Base-by-base conservation (phyloP, 2,113 vertebrate species). In the Pogona vitticeps region DNA sequence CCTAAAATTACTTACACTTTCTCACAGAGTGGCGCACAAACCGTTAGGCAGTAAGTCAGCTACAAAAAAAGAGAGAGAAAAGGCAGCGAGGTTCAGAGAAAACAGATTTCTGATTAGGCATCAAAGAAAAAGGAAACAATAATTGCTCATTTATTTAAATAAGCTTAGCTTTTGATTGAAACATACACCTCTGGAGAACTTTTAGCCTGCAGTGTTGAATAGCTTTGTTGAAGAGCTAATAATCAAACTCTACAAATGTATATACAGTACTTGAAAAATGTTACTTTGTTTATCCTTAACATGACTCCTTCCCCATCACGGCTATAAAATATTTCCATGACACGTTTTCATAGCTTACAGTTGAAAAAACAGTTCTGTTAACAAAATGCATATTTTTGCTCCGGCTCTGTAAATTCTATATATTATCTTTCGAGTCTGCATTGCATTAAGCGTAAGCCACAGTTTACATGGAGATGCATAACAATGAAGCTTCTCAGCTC, bases 141-240 rank as follows among this genome's bases (percentile, higher is more conserved):
- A 80, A 76, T 70, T 90, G 14, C 82, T 90, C 79, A 76, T 90
- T 90, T 91, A 88, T 93, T 92, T 76, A 92, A 92, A 67, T 58
- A 91, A 80, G 28, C 78, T 92, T 93, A 91, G 80, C 8, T 91
- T 91, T 92, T 89, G 77, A 80, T 88, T 89, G 91, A 92, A 93
- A 85, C 2, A 38, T 89, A 83, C 83, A 75, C 63, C 88, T 68
- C 46, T 90, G 76, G 84, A 91, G 76, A 81, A 58, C 61, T 71
- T 94, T 95, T 92, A 89, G 82, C 80, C 89, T 77, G 36, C 0
- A 0, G 79, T 84, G 72, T 83, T 93, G 73, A 79, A 79, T 26
- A 89, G 85, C n/a, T 80, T 52, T 91, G 68, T 56, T 82, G 80
- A 88, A 91, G 91, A 91, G 77, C 86, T 90, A 80, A 79, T 82